Evolutionary conservation across 2,797 vertebrate species (phyloP).

Genomic region (Spheniscus humboldti): DNA sequence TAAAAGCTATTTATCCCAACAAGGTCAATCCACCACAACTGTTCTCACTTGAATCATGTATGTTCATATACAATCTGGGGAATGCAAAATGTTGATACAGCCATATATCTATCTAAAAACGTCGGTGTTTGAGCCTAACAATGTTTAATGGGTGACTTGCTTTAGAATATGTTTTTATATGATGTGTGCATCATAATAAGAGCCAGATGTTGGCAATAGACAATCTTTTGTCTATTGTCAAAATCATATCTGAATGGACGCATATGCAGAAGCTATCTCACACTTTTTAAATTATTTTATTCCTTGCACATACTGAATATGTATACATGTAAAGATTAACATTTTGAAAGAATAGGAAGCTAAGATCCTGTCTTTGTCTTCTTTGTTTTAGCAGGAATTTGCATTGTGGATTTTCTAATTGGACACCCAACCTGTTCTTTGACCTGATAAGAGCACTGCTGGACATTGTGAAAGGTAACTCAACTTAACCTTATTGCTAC

Average conservation of each 20-base stretch:
- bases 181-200: background rate
- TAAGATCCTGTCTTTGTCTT: background rate
- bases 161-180: background rate
- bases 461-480: constrained; percentile 25
- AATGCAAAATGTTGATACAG: background rate
- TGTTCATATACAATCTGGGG: background rate
- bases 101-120: background rate
- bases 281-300: background rate
- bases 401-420: background rate
- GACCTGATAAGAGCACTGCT: background rate
- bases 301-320: background rate
- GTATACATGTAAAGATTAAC: background rate
- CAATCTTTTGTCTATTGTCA: background rate
- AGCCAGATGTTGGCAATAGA: background rate
- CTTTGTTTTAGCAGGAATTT: constrained; percentile 20
- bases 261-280: background rate
- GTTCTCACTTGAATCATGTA: background rate
- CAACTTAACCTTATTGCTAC: background rate
- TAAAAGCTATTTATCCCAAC: background rate
- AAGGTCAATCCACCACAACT: background rate
- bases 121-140: background rate
- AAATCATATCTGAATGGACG: background rate
- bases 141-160: background rate
- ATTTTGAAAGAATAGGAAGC: background rate
- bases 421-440: background rate